Evolutionary conservation across 2,888 invertebrate genomes (phyloP), one percentile per base, ranked within the genome.

Genomic region (Campoletis raptor): DNA sequence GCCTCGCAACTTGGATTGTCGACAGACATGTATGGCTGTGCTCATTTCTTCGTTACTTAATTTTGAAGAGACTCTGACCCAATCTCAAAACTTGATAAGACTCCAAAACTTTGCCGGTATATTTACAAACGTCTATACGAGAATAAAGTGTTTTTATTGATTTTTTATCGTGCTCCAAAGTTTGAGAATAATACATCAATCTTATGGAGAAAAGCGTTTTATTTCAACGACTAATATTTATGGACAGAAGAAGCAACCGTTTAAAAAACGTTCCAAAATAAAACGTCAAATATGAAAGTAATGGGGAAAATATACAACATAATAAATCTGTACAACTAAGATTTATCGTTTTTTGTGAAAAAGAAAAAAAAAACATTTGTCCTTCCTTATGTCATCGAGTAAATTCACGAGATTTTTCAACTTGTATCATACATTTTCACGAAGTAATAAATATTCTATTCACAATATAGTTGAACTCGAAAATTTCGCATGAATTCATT

Each of bases 321-420:
- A 54, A 67, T 45, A 37, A 6, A 72, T 61, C 21, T 18, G 37
- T 37, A 12, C 24, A 48, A 18, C 40, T 21, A 24, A n/a, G 12
- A 83, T 77, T 77, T 40, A 77, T 77, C 42, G 54, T 18, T 72
- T 40, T 66, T 78, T 64, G 48, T 21, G 40, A 67, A 1, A 40
- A 30, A 30, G 3, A 30, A 30, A 30, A 67, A 30, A 67, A 67
- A 1, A 40, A 67, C 40, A 15, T 15, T 42, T 70, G 15, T 40
- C 18, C 57, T 12, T 37, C 37, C 48, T 21, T 40, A 18, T 42
- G n/a, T 10, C 42, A 69, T 61, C 15, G 15, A 30, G 30, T 45
- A 24, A 37, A 66, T 36, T 37, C 66, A 37, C 18, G 40, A 78
- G 24, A 52, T 37, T 52, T 67, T 6, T 67, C 4, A 78, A 54